phyloP scores from a whole-genome alignment of 2,797 vertebrate species.

The Microtus obscurus region DNA sequence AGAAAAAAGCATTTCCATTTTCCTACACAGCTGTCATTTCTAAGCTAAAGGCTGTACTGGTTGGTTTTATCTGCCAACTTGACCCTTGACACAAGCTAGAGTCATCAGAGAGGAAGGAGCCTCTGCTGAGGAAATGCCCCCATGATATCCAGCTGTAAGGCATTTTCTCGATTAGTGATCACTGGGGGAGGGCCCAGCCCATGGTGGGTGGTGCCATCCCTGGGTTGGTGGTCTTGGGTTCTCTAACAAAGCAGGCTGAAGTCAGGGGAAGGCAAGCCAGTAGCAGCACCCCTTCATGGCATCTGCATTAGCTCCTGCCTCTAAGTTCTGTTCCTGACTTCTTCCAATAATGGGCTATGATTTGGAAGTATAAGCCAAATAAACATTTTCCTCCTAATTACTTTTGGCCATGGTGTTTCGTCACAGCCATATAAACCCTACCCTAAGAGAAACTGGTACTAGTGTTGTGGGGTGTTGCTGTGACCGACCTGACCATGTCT shows the following conservation, averaged over 20 bases:
- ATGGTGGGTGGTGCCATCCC: not conserved
- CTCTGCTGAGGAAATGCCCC: not conserved
- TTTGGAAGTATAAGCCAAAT: not conserved
- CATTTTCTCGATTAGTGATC: not conserved
- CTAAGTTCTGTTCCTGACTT: not conserved
- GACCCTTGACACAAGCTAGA: not conserved
- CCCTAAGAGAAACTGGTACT: not conserved
- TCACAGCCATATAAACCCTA: not conserved
- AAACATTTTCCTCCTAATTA: not conserved
- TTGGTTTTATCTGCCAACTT: not conserved
- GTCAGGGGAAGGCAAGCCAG: not conserved
- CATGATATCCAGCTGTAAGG: not conserved
- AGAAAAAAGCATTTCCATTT: not conserved
- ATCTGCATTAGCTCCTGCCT: not conserved
- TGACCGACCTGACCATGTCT: not conserved
- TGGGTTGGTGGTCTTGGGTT: not conserved
- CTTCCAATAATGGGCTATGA: not conserved
- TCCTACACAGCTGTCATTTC: not conserved
- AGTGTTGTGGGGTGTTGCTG: not conserved
- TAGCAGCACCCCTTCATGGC: not conserved
- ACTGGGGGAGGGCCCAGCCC: not conserved
- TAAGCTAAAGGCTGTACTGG: not conserved
- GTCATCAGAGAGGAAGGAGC: not conserved
- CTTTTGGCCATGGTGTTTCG: not conserved
- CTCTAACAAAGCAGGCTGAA: not conserved